Percentiles rank a stretch among this genome's conserved stretches.
Conservation (phyloP, 2,113 vertebrate genomes). For the Oryzias melastigma region DNA sequence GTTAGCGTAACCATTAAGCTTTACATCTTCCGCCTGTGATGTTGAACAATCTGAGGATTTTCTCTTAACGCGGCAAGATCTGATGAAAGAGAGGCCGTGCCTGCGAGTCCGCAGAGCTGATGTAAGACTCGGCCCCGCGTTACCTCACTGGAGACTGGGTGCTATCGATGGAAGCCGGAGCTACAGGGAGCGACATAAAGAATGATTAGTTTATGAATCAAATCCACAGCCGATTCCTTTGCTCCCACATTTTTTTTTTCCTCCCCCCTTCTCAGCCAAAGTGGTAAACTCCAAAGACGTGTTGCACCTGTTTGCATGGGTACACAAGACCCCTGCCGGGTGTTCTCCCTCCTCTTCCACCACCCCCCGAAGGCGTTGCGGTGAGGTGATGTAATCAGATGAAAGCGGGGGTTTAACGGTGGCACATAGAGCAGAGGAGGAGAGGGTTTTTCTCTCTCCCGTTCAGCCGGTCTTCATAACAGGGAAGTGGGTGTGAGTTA, state of each 20-base stretch:
- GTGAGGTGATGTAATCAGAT: constrained; percentile 80
- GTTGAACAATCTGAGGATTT: constrained; percentile 53
- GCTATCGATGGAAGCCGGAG: constrained; percentile 73
- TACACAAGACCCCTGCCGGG: constrained; percentile 71
- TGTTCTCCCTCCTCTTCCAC: constrained; percentile 62
- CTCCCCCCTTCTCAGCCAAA: constrained; percentile 32
- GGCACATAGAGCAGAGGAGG: constrained; percentile 48
- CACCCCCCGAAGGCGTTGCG: constrained; percentile 69
- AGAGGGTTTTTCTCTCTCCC: constrained; percentile 48
- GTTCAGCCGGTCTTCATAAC: constrained; percentile 59
- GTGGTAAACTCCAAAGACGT: constrained; percentile 68
- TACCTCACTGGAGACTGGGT: constrained; percentile 68
- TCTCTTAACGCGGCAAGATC: constrained; percentile 45
- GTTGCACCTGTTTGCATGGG: constrained; percentile 80
- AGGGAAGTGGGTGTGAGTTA: constrained; percentile 56
- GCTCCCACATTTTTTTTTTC: constrained; percentile 41
- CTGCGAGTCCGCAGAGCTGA: constrained; percentile 57
- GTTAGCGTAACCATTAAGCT: constrained; percentile 51
- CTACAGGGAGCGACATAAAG: constrained; percentile 69
- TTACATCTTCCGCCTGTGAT: constrained; percentile 55
- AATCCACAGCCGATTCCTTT: constrained; percentile 51
- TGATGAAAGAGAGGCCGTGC: constrained; percentile 58
- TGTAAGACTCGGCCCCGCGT: constrained; percentile 73
- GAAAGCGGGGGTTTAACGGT: constrained; percentile 73
- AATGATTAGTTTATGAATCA: constrained; percentile 79